Conservation (phyloP, 2,113 vertebrate species). For the Gymnorhina tibicen region DNA sequence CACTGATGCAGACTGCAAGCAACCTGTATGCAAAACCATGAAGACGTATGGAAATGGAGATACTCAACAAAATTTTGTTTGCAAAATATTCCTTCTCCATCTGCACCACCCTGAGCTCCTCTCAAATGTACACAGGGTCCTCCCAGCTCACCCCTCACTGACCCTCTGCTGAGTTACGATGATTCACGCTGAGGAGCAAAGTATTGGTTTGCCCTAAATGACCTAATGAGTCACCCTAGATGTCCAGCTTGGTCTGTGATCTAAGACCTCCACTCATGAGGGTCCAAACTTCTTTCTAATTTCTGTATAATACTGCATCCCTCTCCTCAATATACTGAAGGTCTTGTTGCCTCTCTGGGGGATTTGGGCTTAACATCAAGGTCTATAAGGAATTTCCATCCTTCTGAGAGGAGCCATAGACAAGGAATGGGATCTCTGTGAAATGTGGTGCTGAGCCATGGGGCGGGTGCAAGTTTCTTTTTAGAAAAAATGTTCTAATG, state of each 20-base stretch:
- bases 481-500: neutral
- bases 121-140: neutral
- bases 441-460: neutral
- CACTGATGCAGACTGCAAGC: neutral
- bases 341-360: neutral
- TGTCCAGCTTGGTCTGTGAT: neutral
- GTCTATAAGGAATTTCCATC: neutral
- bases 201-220: neutral
- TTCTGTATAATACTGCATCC: neutral
- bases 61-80: neutral
- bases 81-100: neutral
- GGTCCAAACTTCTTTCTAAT: neutral
- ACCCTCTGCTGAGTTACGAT: neutral
- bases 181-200: accelerated
- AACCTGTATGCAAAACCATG: accelerated
- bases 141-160: neutral
- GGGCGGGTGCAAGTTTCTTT: neutral
- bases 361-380: neutral
- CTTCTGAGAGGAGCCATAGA: neutral
- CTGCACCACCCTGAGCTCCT: neutral
- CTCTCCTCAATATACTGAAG: neutral
- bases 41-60: accelerated
- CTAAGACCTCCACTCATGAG: accelerated
- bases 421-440: neutral
- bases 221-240: neutral